Conservation (phyloP, 2,797 vertebrate species). For the Heliangelus exortis region DNA sequence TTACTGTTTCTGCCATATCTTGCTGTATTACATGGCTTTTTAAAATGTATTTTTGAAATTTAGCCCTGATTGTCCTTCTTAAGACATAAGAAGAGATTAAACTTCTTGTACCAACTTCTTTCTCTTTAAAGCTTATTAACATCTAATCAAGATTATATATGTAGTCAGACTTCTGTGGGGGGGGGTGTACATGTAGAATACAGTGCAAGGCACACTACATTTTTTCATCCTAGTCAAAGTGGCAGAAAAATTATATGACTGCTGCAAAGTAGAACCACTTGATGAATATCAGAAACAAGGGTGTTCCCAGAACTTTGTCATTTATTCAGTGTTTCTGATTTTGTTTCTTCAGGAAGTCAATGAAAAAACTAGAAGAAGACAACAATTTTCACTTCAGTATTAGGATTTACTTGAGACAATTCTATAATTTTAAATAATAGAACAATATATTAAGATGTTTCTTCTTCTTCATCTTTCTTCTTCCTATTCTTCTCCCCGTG, state of each 20-base stretch:
- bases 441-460: neutral
- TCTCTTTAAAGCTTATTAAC: conserved; percentile 53
- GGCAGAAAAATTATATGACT: neutral
- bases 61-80: conserved; percentile 4
- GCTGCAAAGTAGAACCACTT: neutral
- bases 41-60: neutral
- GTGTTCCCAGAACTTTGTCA: neutral
- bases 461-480: neutral
- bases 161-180: neutral
- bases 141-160: conserved; percentile 38
- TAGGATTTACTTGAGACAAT: neutral
- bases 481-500: no score
- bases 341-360: neutral
- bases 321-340: neutral
- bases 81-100: conserved; percentile 53
- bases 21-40: neutral
- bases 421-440: neutral
- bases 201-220: neutral
- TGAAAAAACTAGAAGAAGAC: neutral
- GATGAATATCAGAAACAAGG: neutral
- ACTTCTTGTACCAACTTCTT: conserved; percentile 19
- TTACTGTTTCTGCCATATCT: neutral
- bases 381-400: neutral
- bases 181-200: neutral
- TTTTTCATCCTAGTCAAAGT: neutral